Evolutionary conservation across 2,797 vertebrate species (phyloP), one percentile per base, ranked within the genome.

Genomic region (Schizopygopsis malacanthus): DNA sequence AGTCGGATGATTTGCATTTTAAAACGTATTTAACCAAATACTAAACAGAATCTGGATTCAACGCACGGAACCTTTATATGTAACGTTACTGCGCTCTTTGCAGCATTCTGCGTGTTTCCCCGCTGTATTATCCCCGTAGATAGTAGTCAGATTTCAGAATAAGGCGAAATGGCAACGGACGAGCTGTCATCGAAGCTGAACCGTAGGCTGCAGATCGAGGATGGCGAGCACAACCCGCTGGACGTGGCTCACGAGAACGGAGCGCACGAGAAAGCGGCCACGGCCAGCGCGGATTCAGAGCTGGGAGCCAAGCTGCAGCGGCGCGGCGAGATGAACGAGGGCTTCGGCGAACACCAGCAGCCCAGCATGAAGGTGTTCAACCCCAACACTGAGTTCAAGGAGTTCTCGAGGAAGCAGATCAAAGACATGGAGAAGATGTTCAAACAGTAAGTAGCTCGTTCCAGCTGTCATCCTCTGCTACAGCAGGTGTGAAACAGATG

Each of bases 361-460:
- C 96, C 95, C 83, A 96, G 96, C 90, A 95, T 94, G 92, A 96
- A 95, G 86, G 94, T 97, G 83, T 97, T 97, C 94, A 99, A 97
- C 93, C 97, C 97, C 12, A 96, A 96, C 92, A 96, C 96, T 81
- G 98, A 99, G 95, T 99, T 99, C 94, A 98, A 97, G 86, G 98
- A 99, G 95, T 99, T 99, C 94, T 98, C 97, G 92, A 93, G 97
- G 76, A 95, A 95, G 69, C 97, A 98, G 94, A 97, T 98, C 93
- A 98, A 97, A 90, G 97, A 98, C 93, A 98, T 99, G 98, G 97
- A 98, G 92, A 94, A 89, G 89, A 96, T 98, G 94, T 99, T 99
- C 94, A 97, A 97, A 87, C 94, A 94, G 98, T 98, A 93, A 97
- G 97, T 97, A 73, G 13, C 22, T 81, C 28, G 8, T 4, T 33